Evolutionary conservation across 2,888 invertebrate genomes (phyloP), one percentile per base, ranked within the genome.

Genomic region (Anarsia innoxiella): DNA sequence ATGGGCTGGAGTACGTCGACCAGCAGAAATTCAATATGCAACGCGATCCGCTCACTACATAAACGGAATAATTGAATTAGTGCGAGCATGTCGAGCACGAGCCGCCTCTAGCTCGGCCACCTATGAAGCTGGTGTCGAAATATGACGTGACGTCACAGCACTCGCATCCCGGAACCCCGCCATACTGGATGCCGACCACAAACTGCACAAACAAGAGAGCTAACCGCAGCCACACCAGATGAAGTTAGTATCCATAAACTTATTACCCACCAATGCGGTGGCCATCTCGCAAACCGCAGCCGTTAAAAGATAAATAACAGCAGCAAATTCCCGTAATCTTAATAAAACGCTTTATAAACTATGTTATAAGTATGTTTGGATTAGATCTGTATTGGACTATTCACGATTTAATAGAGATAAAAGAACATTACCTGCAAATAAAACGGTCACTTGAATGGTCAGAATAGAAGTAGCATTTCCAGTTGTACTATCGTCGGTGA

Each of bases 1-100:
- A 82, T 82, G 73, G 80, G 76, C 64, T 66, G 45, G 62, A 66
- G 68, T 66, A 64, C 67, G 60, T 60, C 56, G 66, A 51, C 45
- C 44, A 57, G 57, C 67, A 71, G 74, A 77, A 75, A 78, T 66
- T 77, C 69, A 75, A 76, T 78, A 79, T 76, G 76, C 78, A 77
- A 77, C 59, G 69, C 74, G 73, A 78, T 77, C 73, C 65, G 60
- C 53, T 57, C 59, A 59, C 68, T 71, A 72, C 77, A 71, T 75
- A 78, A 75, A 78, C 67, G 68, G 75, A 80, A 77, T 80, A 77
- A 78, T 80, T 77, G 66, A 79, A 78, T 78, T 75, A 76, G 73
- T 71, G 67, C 65, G 57, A 56, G 62, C 64, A 63, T 73, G 68
- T 66, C 57, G 65, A 64, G 61, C 70, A 68, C 62, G 63, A 56